Evolutionary conservation across 1,140 invertebrate species (phyloP).

Genomic region (Atopsyche davidsoni): DNA sequence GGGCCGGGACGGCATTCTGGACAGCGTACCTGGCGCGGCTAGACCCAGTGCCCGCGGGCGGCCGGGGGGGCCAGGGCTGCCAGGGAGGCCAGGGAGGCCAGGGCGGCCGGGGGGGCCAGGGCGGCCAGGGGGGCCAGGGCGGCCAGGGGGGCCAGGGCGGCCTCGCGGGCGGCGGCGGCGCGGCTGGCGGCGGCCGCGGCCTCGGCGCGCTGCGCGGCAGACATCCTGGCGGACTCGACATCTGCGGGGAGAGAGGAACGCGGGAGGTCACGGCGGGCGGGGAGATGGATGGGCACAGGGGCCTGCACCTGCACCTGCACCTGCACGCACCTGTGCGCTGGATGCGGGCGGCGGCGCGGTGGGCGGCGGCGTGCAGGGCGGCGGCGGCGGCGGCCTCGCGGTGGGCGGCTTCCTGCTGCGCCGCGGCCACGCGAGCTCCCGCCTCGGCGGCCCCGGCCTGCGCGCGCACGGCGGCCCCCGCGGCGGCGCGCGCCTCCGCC

Average conservation of each 20-base stretch:
- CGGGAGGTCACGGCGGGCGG: too few relatives aligned
- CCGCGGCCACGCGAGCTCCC: constrained; percentile 23
- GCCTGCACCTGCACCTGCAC: neutral
- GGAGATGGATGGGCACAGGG: neutral
- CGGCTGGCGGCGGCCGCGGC: constrained; percentile 20
- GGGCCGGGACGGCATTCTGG: too few relatives aligned
- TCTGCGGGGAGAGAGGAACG: too few relatives aligned
- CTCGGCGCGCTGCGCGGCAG: constrained; percentile 24
- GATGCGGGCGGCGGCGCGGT: constrained; percentile 23
- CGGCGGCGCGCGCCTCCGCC: constrained; percentile 21
- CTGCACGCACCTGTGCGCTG: constrained; percentile 15
- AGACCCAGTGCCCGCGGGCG: too few relatives aligned
- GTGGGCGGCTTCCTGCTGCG: constrained; percentile 25
- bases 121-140: neutral
- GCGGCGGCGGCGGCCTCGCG: constrained; percentile 19
- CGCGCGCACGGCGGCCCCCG: constrained; percentile 21
- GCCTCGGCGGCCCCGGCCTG: constrained; percentile 24
- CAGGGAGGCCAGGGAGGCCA: constrained; percentile 11
- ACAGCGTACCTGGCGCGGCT: too few relatives aligned
- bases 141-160: constrained; percentile 19
- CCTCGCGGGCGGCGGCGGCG: constrained; percentile 23
- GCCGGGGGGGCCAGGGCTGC: too few relatives aligned
- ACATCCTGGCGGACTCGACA: constrained; percentile 25
- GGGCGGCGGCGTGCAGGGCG: constrained; percentile 22
- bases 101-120: neutral